Evolutionary conservation across 2,888 invertebrate species (phyloP), one percentile per base, ranked within the genome.

Genomic region (Tenthredo amoena): DNA sequence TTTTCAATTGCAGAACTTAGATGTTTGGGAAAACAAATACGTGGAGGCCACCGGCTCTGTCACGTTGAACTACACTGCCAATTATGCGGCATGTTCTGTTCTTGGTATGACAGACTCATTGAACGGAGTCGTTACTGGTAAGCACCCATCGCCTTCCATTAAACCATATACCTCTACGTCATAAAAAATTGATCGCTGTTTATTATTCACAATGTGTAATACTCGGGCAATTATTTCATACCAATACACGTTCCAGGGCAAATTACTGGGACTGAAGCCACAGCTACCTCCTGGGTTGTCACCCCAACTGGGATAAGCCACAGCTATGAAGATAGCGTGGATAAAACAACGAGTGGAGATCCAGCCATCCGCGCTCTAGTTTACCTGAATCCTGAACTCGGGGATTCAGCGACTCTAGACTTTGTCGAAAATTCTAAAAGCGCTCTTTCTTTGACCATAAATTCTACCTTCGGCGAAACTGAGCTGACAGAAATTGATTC

Each of bases 331-430:
- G 94, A 94, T 82, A 85, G 71, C 2, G 88, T 91, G 0, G 89
- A 89, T 18, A 92, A 93, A 87, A 89, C 91, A 9, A 88, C 90
- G 7, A 88, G 88, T n/a, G 94, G 93, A 2, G 88, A 91, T 1
- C 93, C 94, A 0, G 34, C 87, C 0, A 81, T 94, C 2, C 92
- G 94, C 5, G 87, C 91, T 0, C 85, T 95, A 2, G 82, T 94
- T 0, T 93, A 92, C 82, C 86, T 91, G 3, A 68, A 72, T 58
- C 65, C 65, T 18, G 31, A 62, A 58, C 26, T 83, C 21, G 58
- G 55, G 26, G 9, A 21, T 15, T 50, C 81, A 5, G 82, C 55
- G 3, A 55, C 1, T 68, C 26, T 85, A 10, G 34, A 4, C 0
- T 85, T 85, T 58, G 21, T 50, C 21, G n/a, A 5, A 21, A 72